phyloP scores from a whole-genome alignment of 2,113 vertebrate genomes.

The Bambusicola thoracicus region DNA sequence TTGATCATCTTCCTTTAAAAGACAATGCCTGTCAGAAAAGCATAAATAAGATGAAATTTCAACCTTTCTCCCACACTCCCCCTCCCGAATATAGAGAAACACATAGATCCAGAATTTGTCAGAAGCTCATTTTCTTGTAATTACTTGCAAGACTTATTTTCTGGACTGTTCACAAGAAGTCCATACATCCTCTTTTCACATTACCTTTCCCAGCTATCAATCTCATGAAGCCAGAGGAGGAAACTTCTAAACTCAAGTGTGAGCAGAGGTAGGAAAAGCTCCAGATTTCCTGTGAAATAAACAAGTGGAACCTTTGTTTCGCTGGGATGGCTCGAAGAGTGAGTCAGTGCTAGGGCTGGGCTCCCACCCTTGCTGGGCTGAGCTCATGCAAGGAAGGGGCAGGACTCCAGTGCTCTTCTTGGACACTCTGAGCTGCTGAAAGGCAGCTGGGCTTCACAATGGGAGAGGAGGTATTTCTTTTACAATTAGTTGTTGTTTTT shows the following conservation, averaged over 20 bases:
- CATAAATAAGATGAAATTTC: background rate
- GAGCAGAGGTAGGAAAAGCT: conserved; percentile 76
- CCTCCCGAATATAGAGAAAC: background rate
- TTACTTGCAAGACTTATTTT: background rate
- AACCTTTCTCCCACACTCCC: background rate
- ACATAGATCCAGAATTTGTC: background rate
- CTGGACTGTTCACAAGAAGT: background rate
- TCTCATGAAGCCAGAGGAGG: conserved; percentile 36
- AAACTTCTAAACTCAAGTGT: conserved; percentile 55
- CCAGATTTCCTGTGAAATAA: conserved; percentile 82
- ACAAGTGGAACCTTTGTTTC: conserved; percentile 84
- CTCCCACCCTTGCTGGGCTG: conserved; percentile 66
- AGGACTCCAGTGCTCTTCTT: conserved; percentile 70
- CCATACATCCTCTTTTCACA: background rate
- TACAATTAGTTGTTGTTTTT: background rate
- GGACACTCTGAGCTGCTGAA: conserved; percentile 76
- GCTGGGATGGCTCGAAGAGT: conserved; percentile 74
- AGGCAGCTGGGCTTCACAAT: conserved; percentile 79
- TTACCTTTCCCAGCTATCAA: background rate
- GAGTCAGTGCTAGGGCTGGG: conserved; percentile 85
- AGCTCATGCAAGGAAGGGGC: conserved; percentile 81
- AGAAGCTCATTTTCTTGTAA: background rate
- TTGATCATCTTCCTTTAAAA: background rate
- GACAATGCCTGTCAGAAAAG: background rate
- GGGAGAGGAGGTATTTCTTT: conserved; percentile 85